These are phyloP conservation scores for Acronicta psi DNA, from an alignment of 2,888 invertebrate genomes.

Conservation along the genomic window DNA sequence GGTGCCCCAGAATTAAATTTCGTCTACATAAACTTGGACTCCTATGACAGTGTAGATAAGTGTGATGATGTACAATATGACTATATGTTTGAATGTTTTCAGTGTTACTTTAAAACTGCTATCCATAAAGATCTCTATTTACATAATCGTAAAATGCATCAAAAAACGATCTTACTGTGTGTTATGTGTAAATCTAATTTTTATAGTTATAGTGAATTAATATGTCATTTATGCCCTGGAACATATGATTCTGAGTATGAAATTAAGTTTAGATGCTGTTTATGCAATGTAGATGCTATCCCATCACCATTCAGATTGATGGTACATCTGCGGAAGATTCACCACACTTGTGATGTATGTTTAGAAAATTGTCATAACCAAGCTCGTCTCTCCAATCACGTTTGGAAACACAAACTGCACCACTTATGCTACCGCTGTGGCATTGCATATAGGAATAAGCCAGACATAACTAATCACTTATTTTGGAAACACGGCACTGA, in stretches of 20 bases:
- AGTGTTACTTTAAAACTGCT: constrained; percentile 93
- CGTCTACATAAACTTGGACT: constrained; percentile 92
- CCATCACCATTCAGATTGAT: constrained; percentile 96
- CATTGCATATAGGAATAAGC: constrained; percentile 95
- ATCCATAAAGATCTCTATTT: constrained; percentile 95
- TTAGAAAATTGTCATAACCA: constrained; percentile 94
- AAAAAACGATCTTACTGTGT: constrained; percentile 94
- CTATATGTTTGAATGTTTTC: constrained; percentile 95
- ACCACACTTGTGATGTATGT: constrained; percentile 96
- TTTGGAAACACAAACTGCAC: constrained; percentile 96
- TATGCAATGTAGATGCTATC: constrained; percentile 93
- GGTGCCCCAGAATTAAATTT: constrained; percentile 90
- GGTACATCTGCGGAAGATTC: constrained; percentile 95
- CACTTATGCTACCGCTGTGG: constrained; percentile 96
- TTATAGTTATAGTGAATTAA: constrained; percentile 95
- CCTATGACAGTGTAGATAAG: constrained; percentile 90
- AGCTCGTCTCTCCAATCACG: constrained; percentile 94
- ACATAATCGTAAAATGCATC: constrained; percentile 96
- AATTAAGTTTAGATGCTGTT: constrained; percentile 94
- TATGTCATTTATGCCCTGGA: constrained; percentile 96
- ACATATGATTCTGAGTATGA: constrained; percentile 91
- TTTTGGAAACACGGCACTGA: constrained; percentile 98
- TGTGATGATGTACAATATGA: constrained; percentile 89
- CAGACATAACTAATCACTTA: constrained; percentile 95
- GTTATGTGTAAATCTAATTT: constrained; percentile 96